These are phyloP conservation scores for Trimorus sp. DNA, from an alignment of 2,888 invertebrate genomes.

Conservation along the genomic window DNA sequence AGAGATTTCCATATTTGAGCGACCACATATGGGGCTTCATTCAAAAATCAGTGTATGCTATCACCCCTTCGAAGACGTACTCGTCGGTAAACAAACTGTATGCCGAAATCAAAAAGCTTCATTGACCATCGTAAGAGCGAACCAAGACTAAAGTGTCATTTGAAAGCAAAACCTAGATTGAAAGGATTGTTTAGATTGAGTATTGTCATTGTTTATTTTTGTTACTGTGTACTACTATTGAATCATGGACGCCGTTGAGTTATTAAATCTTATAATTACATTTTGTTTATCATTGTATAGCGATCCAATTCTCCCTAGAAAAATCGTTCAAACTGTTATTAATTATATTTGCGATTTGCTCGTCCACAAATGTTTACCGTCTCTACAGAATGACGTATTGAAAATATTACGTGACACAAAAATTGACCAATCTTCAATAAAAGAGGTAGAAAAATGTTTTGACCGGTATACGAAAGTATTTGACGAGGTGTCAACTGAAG, in stretches of 20 bases:
- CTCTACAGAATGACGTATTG: neutral
- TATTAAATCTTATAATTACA: too few relatives aligned
- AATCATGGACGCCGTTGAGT: too few relatives aligned
- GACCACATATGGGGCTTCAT: too few relatives aligned
- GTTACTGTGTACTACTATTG: neutral
- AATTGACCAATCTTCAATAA: neutral
- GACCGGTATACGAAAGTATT: neutral
- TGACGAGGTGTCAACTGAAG: neutral
- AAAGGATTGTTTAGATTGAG: too few relatives aligned
- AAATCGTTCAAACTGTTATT: neutral
- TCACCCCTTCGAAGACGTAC: neutral
- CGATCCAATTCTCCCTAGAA: neutral
- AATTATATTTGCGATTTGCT: neutral
- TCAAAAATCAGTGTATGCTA: neutral
- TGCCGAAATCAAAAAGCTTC: neutral
- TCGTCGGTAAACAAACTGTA: neutral
- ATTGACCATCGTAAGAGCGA: neutral
- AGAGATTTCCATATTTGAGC: too few relatives aligned
- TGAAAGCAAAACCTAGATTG: too few relatives aligned
- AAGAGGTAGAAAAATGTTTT: neutral
- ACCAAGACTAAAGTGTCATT: too few relatives aligned
- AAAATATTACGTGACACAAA: neutral
- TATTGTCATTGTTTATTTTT: neutral
- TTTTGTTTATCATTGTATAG: neutral
- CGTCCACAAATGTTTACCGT: neutral